phyloP scores from a whole-genome alignment of 2,797 vertebrate genomes.

The Eurystomus glaucurus region DNA sequence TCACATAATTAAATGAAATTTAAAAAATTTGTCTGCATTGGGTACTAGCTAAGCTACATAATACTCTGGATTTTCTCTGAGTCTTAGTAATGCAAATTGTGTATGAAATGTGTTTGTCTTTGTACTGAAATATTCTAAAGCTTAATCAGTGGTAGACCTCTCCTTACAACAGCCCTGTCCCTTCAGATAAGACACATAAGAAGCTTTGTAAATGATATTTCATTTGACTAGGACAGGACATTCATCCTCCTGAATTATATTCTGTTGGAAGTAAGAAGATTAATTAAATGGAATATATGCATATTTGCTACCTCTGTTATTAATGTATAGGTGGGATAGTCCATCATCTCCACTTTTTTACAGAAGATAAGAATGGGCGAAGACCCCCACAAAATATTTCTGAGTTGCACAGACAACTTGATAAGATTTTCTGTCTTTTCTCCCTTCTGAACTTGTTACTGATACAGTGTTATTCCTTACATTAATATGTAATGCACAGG shows the following conservation, averaged over 20 bases:
- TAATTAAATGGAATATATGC: conserved; percentile 58
- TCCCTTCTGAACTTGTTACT: neutral
- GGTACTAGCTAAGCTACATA: neutral
- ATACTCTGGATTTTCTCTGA: neutral
- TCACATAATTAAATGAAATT: neutral
- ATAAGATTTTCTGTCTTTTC: neutral
- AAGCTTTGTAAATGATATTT: conserved; percentile 67
- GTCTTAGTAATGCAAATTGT: conserved; percentile 16
- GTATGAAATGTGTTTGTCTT: conserved; percentile 26
- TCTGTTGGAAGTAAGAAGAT: conserved; percentile 49
- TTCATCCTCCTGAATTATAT: conserved; percentile 71
- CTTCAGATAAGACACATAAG: conserved; percentile 36
- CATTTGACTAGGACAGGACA: conserved; percentile 53
- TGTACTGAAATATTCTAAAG: conserved; percentile 42
- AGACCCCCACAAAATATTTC: neutral
- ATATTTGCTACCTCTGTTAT: conserved; percentile 57
- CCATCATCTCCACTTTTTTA: conserved; percentile 49
- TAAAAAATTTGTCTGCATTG: neutral
- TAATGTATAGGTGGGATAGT: conserved; percentile 45
- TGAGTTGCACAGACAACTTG: conserved; percentile 41
- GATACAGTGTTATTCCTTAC: neutral
- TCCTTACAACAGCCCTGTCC: conserved; percentile 33
- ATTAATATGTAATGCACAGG: neutral
- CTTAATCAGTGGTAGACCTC: conserved; percentile 45
- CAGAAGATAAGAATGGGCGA: neutral